Percentiles rank a stretch among this genome's conserved stretches.
phyloP scores from a whole-genome alignment of 2,797 vertebrate genomes.

The Malacoraja senta region DNA sequence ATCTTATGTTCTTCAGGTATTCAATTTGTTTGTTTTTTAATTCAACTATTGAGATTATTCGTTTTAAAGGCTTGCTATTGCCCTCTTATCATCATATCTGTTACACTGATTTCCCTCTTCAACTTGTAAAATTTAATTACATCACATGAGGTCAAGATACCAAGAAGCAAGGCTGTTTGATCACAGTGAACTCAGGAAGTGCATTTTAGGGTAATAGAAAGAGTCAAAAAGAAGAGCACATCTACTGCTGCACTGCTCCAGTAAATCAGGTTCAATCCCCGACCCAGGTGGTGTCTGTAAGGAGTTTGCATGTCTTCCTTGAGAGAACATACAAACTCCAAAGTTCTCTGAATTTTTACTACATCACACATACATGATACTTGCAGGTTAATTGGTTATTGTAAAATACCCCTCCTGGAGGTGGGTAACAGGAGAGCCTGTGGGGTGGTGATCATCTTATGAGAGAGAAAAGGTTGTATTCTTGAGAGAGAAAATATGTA shows the following conservation, averaged over 20 bases:
- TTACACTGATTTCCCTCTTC: neutral
- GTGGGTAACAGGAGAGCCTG: too few relatives aligned
- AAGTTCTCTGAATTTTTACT: too few relatives aligned
- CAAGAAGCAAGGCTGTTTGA: neutral
- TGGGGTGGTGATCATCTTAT: too few relatives aligned
- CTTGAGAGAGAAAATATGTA: too few relatives aligned
- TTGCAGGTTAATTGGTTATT: too few relatives aligned
- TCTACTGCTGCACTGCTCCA: neutral
- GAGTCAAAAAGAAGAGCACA: neutral
- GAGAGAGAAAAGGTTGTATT: too few relatives aligned
- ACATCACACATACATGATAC: too few relatives aligned
- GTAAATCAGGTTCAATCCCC: too few relatives aligned
- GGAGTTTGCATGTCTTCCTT: too few relatives aligned
- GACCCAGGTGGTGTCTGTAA: too few relatives aligned
- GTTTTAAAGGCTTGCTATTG: neutral
- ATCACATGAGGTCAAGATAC: neutral
- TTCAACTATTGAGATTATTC: neutral
- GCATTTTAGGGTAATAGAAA: neutral
- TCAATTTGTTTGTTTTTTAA: neutral
- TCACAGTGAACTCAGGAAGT: neutral
- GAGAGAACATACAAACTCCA: too few relatives aligned
- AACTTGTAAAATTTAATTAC: neutral
- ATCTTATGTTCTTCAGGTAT: neutral
- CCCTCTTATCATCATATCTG: neutral
- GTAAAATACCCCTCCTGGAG: too few relatives aligned